Evolutionary conservation across 2,113 vertebrate species (phyloP).

Genomic region (Motacilla tschutschensis): DNA sequence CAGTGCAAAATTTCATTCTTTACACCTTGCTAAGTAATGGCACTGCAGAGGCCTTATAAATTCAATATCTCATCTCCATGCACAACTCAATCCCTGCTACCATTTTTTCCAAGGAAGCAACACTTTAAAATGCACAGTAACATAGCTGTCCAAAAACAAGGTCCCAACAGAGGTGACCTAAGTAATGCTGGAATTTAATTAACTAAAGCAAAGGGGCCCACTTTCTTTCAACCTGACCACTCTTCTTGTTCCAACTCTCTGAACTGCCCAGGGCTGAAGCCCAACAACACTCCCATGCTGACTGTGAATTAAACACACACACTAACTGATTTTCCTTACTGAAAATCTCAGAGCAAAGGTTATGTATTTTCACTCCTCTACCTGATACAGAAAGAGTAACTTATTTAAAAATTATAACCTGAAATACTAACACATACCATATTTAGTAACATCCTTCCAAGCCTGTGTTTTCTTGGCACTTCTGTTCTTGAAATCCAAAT

Average conservation of each 20-base stretch:
- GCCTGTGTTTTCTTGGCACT: conserved; percentile 43
- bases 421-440: background rate
- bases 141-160: background rate
- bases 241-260: background rate
- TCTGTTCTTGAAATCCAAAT: conserved; percentile 50
- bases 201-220: background rate
- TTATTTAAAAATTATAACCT: background rate
- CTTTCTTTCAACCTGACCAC: background rate
- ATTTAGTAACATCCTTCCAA: background rate
- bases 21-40: background rate
- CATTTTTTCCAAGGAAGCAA: background rate
- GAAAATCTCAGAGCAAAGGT: background rate
- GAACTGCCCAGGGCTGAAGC: background rate
- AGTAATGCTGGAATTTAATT: background rate
- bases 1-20: background rate
- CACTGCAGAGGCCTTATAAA: background rate
- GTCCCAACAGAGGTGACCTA: background rate
- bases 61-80: background rate
- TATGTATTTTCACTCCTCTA: background rate
- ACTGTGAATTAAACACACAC: background rate
- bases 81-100: background rate
- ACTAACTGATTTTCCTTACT: background rate
- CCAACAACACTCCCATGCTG: background rate
- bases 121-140: background rate
- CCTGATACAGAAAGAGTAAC: background rate